These are phyloP conservation scores for Gymnobelideus leadbeateri DNA, from an alignment of 2,113 vertebrate genomes.

Conservation along the genomic window DNA sequence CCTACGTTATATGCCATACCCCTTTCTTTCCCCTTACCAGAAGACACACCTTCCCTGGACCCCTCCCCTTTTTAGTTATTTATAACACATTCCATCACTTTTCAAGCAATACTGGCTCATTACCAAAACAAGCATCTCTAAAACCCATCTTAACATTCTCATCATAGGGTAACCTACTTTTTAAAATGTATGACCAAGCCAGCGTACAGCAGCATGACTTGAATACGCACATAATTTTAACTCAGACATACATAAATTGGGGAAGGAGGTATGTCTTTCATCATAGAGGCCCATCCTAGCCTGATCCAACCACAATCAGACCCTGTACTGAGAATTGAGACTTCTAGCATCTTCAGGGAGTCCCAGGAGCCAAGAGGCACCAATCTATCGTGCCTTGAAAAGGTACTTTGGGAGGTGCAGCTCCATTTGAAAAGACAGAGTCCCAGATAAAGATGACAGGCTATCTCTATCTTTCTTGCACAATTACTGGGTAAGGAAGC, in stretches of 20 bases:
- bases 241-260: not conserved
- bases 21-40: not conserved
- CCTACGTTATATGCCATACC: not conserved
- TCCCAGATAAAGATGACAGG: not conserved
- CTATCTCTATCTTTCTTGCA: not conserved
- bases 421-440: not conserved
- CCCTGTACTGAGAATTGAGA: not conserved
- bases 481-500: not conserved
- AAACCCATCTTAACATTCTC: not conserved
- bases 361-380: not conserved
- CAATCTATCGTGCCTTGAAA: not conserved
- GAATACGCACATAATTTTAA: not conserved
- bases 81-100: not conserved
- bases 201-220: not conserved
- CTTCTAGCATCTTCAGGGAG: not conserved
- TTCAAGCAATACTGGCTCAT: not conserved
- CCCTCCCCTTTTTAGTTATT: not conserved
- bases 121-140: not conserved
- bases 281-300: not conserved
- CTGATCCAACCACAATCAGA: not conserved
- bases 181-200: not conserved
- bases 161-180: slow-evolving; percentile 2
- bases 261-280: not conserved
- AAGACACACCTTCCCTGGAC: not conserved
- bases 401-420: not conserved